Conservation (phyloP, 2,888 invertebrate genomes). For the Hyles lineata region DNA sequence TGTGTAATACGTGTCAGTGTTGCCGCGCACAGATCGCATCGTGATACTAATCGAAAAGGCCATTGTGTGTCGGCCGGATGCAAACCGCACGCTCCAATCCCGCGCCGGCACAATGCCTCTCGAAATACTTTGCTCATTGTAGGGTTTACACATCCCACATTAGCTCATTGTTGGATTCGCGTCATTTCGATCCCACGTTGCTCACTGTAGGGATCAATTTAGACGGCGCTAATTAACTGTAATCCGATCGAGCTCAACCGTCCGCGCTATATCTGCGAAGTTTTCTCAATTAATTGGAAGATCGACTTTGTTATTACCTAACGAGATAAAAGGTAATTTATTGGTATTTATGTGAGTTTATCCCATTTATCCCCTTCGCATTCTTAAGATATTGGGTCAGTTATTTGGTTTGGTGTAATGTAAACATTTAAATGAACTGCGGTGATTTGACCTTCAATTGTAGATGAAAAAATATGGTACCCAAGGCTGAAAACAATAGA, state of each 20-base stretch:
- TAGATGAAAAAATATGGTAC: too few species aligned
- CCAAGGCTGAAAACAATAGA: too few species aligned
- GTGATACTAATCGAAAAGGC: conserved; percentile 68
- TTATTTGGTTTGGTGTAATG: not conserved
- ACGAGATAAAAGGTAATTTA: not conserved
- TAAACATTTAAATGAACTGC: too few species aligned
- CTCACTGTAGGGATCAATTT: conserved; percentile 2
- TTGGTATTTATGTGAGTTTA: conserved; percentile 30
- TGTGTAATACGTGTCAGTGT: conserved; percentile 50
- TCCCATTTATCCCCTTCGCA: not conserved
- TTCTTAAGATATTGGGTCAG: not conserved
- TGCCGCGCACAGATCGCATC: conserved; percentile 60
- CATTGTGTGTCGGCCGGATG: conserved; percentile 70
- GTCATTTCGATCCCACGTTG: conserved; percentile 16
- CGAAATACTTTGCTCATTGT: conserved; percentile 32
- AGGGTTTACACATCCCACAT: conserved; percentile 20
- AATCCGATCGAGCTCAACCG: conserved; percentile 29
- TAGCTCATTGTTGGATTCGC: not conserved
- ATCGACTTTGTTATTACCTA: conserved; percentile 36
- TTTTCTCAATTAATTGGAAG: conserved; percentile 49
- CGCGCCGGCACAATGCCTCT: conserved; percentile 61
- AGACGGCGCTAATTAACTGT: conserved; percentile 38
- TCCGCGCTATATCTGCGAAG: conserved; percentile 36
- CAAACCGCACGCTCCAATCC: conserved; percentile 72
- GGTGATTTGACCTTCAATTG: too few species aligned